phyloP scores from a whole-genome alignment of 2,797 vertebrate species.

The Scyliorhinus canicula region DNA sequence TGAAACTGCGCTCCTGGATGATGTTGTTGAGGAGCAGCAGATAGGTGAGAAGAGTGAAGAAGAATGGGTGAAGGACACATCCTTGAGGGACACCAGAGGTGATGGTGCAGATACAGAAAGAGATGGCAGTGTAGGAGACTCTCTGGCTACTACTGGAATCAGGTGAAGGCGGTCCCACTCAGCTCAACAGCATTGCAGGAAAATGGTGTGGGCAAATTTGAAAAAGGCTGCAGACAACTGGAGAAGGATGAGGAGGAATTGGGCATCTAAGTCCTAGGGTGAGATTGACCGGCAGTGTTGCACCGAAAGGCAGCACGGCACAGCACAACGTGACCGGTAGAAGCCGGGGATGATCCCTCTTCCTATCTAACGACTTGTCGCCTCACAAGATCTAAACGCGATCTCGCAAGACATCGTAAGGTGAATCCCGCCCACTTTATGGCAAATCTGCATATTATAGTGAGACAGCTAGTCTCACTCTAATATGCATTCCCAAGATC shows the following conservation, averaged over 20 bases:
- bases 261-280: not conserved
- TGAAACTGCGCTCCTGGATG: not conserved
- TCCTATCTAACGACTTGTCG: no score
- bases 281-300: no score
- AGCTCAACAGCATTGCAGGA: not conserved
- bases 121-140: not conserved
- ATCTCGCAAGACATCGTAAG: no score
- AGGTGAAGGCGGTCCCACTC: not conserved
- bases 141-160: not conserved
- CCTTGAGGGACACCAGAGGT: not conserved
- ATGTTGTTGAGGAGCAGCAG: not conserved
- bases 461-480: no score
- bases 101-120: not conserved
- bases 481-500: no score
- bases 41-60: not conserved
- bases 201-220: not conserved
- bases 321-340: no score
- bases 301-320: no score
- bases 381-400: no score
- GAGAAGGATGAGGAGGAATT: no score
- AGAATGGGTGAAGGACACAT: not conserved
- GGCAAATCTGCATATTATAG: no score
- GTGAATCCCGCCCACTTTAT: no score
- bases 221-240: not conserved
- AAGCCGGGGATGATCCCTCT: no score